These are phyloP conservation scores for Ligdia adustata DNA, from an alignment of 2,888 invertebrate species.

Conservation along the genomic window DNA sequence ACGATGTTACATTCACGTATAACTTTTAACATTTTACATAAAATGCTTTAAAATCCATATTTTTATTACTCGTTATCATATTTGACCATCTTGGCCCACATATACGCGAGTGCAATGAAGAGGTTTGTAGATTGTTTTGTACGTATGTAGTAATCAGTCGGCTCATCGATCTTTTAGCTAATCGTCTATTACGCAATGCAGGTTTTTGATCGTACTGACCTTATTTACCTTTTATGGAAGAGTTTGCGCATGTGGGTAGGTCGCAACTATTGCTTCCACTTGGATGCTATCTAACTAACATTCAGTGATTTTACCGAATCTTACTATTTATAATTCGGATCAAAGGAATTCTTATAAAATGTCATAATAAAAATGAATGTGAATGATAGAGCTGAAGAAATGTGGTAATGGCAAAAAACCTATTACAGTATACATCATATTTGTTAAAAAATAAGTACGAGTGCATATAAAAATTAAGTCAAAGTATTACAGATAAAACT, in stretches of 20 bases:
- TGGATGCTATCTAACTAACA: slow-evolving; percentile 11
- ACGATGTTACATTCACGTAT: not conserved
- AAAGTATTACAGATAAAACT: too few species aligned
- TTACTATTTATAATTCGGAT: too few species aligned
- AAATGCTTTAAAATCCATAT: not conserved
- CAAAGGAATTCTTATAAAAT: too few species aligned
- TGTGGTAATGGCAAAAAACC: too few species aligned
- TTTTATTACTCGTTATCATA: not conserved
- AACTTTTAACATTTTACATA: not conserved
- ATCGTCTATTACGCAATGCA: slow-evolving; percentile 51
- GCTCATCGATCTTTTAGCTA: slow-evolving; percentile 45
- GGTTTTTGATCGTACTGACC: slow-evolving; percentile 28
- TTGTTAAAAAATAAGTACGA: too few species aligned
- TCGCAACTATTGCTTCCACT: not conserved
- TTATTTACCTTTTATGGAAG: slow-evolving; percentile 18
- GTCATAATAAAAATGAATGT: too few species aligned
- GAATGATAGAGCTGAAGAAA: too few species aligned
- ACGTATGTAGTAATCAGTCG: slow-evolving; percentile 34
- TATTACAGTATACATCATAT: too few species aligned
- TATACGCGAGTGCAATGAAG: slow-evolving; percentile 9
- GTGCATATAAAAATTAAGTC: too few species aligned
- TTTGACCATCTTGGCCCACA: slow-evolving; percentile 1
- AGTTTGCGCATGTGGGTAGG: too few species aligned
- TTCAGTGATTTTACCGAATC: too few species aligned
- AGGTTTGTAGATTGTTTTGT: not conserved